These are phyloP conservation scores for Erebia ligea DNA, from an alignment of 2,888 invertebrate genomes.

Conservation along the genomic window DNA sequence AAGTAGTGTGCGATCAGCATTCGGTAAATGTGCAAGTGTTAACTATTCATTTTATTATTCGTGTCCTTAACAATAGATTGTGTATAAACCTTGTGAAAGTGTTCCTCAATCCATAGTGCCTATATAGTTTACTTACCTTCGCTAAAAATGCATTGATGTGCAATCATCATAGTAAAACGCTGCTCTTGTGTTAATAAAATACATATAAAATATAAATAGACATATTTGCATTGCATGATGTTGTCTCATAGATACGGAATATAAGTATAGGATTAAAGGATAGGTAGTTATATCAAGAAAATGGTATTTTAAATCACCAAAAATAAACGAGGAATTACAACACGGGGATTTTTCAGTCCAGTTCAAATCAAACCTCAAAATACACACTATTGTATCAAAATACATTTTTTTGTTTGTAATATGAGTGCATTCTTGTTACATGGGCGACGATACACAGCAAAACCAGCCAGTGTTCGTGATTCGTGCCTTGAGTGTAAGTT, in stretches of 20 bases:
- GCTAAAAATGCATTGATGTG: constrained; percentile 21
- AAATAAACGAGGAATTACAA: constrained; percentile 21
- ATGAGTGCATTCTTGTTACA: constrained; percentile 24
- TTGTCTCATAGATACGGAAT: constrained; percentile 14
- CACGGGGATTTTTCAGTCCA: constrained; percentile 16
- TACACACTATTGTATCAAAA: constrained; percentile 7
- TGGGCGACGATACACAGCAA: constrained; percentile 35
- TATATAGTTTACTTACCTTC: background rate
- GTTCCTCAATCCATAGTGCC: too few relatives aligned
- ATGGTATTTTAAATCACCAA: constrained; percentile 14
- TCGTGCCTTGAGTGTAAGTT: constrained; percentile 41
- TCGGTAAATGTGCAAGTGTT: too few relatives aligned
- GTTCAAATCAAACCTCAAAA: constrained; percentile 15
- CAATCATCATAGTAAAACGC: constrained; percentile 21
- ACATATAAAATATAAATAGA: constrained; percentile 30
- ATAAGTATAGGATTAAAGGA: constrained; percentile 9
- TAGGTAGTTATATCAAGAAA: constrained; percentile 7
- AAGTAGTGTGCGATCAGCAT: too few relatives aligned
- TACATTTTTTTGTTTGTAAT: background rate
- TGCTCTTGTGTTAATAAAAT: constrained; percentile 24
- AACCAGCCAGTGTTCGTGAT: constrained; percentile 54
- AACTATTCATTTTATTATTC: too few relatives aligned
- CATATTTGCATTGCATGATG: constrained; percentile 18
- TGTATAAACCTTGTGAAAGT: too few relatives aligned
- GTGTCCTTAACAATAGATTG: too few relatives aligned